phyloP scores from a whole-genome alignment of 2,888 invertebrate species.

The Noctua fimbriata region DNA sequence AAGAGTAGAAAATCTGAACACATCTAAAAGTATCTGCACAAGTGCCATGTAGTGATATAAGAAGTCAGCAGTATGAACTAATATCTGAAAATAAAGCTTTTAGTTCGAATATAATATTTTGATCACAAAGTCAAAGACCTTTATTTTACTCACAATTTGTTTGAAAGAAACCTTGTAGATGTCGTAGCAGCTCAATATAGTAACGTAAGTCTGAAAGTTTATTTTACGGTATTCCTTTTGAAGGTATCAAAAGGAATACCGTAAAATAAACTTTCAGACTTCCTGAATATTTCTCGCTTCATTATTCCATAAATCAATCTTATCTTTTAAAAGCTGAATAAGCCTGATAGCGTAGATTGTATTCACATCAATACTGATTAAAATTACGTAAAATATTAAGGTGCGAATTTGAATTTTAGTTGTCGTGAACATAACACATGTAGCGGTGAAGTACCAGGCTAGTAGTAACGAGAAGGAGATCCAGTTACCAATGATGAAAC shows the following conservation, averaged over 20 bases:
- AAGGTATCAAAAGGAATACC: no score
- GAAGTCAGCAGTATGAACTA: no score
- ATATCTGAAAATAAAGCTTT: background rate
- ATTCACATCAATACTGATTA: background rate
- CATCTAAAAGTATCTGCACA: no score
- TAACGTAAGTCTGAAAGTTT: background rate
- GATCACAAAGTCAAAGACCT: background rate
- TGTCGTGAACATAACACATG: background rate
- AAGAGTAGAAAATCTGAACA: no score
- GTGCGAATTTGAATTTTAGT: background rate
- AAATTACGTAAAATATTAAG: background rate
- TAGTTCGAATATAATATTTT: background rate
- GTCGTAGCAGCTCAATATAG: constrained; percentile 5
- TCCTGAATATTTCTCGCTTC: background rate
- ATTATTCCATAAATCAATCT: constrained; percentile 11
- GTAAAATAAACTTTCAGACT: no score
- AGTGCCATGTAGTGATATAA: no score
- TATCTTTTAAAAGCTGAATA: constrained; percentile 9
- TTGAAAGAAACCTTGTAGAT: background rate
- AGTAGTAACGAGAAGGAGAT: background rate
- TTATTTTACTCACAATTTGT: background rate
- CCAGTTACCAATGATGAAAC: constrained; percentile 8
- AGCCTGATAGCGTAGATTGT: background rate
- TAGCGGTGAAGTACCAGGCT: background rate
- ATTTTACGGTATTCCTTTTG: background rate